Percentiles rank a stretch among this genome's conserved stretches.
phyloP scores from a whole-genome alignment of 2,797 vertebrate species.

The Basileuterus tristriatus region DNA sequence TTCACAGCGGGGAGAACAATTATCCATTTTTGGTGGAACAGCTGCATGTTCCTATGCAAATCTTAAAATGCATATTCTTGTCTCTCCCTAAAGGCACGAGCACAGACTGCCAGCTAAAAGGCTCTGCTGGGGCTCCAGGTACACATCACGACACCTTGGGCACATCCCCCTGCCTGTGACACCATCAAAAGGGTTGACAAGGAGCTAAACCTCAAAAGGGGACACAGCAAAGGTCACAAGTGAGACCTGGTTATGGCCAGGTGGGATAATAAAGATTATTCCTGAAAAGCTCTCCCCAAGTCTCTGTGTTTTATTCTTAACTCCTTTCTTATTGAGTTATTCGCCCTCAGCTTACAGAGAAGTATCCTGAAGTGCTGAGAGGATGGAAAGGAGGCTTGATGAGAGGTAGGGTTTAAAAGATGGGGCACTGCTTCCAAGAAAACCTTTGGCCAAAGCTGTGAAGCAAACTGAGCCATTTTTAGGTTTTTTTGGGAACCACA shows the following conservation, averaged over 20 bases:
- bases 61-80: conserved; percentile 52
- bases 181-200: accelerated
- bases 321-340: not conserved
- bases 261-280: not conserved
- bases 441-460: not conserved
- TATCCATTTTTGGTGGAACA: conserved; percentile 68
- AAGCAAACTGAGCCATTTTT: not conserved
- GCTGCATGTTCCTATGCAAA: conserved; percentile 69
- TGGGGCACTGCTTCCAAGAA: not conserved
- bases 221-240: not conserved
- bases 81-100: not conserved
- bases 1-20: conserved; percentile 56
- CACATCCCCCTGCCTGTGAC: accelerated
- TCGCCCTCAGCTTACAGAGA: not conserved
- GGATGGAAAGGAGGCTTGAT: not conserved
- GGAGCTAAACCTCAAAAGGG: not conserved
- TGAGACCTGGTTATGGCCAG: not conserved
- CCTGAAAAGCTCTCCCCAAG: not conserved
- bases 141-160: accelerated
- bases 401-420: not conserved
- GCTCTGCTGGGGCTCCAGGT: not conserved
- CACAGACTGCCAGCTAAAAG: not conserved
- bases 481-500: not conserved
- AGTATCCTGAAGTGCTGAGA: not conserved
- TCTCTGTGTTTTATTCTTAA: not conserved